Evolutionary conservation across 2,888 invertebrate genomes (phyloP), one percentile per base, ranked within the genome.

Genomic region (Lysandra bellargus): DNA sequence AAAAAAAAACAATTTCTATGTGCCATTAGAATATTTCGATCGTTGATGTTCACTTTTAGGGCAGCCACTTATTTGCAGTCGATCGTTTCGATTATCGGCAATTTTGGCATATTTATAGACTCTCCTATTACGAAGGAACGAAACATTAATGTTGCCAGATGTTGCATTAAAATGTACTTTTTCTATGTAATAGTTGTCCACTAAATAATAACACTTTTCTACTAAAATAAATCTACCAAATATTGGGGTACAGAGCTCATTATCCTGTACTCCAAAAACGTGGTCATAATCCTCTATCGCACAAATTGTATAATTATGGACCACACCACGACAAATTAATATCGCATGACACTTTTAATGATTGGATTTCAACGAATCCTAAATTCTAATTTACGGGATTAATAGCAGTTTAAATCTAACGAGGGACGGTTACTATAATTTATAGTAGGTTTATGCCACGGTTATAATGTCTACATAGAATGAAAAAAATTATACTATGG

Each of bases 291-390:
- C 53, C 30, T 23, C 75, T 3, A 78, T 69, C 33, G 33, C 79
- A 76, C 80, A 81, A 80, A 81, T 78, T 81, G 80, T 72, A 75
- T 57, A 77, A 79, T 79, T 79, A 40, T 40, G 72, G n/a, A 4
- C 37, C 78, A 81, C 80, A 79, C 80, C 81, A 81, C 80, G 80
- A 76, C 61, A 82, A 83, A 84, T 83, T 85, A 83, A 82, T 79
- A 83, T 83, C 80, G 84, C 85, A 85, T 86, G 86, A 84, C 83
- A 80, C 78, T 82, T 80, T 78, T 83, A 84, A 85, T 85, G 80
- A 78, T 73, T 6, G 49, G 30, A 57, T 53, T 76, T 76, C 17
- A 76, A 76, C 53, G 76, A 76, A 76, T 30, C 49, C 53, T 57
- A 57, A 53, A 76, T 33, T 30, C 76, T 30, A 76, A 57, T 53